These are phyloP conservation scores for Syngnathoides biaculeatus DNA, from an alignment of 2,113 vertebrate genomes.

Conservation along the genomic window DNA sequence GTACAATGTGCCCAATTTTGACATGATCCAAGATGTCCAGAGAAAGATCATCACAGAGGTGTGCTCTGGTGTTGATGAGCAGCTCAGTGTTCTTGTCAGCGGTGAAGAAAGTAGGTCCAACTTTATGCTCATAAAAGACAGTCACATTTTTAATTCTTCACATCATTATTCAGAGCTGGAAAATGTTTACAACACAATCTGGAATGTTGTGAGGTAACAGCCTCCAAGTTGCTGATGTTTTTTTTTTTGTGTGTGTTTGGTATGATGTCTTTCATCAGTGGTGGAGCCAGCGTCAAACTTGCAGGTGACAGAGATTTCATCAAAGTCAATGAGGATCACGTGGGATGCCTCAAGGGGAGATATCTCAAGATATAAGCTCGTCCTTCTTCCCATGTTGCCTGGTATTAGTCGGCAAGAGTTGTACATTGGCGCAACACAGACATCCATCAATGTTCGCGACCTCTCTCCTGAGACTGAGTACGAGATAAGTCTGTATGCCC, in stretches of 20 bases:
- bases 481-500: constrained; percentile 87
- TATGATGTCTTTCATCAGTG: constrained; percentile 69
- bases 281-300: constrained; percentile 87
- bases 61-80: constrained; percentile 92
- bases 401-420: constrained; percentile 86
- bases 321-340: constrained; percentile 88
- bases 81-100: constrained; percentile 83
- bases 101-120: constrained; percentile 87
- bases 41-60: constrained; percentile 89
- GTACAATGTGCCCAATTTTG: constrained; percentile 94
- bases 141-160: too few species aligned
- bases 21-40: constrained; percentile 88
- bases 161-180: neutral
- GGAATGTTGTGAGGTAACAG: neutral
- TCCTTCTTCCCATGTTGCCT: constrained; percentile 83
- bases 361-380: constrained; percentile 89
- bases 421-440: constrained; percentile 84
- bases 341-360: constrained; percentile 85
- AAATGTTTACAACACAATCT: neutral
- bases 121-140: neutral
- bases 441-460: constrained; percentile 85
- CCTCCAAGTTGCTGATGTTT: too few species aligned
- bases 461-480: constrained; percentile 92
- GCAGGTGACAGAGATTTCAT: constrained; percentile 84
- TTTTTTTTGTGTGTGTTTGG: neutral